Base-by-base conservation (phyloP, 2,797 vertebrate genomes). In the Acrossocheilus wenchowensis region DNA sequence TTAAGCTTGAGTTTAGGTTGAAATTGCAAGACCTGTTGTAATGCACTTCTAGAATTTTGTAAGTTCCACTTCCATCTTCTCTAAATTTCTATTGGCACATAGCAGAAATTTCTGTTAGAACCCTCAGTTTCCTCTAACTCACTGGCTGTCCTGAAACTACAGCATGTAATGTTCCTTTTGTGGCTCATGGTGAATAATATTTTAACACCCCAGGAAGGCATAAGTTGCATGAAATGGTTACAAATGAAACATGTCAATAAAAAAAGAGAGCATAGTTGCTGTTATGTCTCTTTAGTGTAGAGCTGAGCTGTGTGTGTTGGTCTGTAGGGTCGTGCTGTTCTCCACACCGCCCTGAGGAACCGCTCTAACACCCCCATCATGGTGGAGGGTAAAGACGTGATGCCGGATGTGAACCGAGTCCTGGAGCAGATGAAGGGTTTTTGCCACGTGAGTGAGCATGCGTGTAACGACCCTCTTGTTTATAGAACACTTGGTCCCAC, bases 371-470 rank as follows among this genome's bases (percentile, higher is more conserved):
- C 91, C 6, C 96, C 98, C n/a, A 95, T 98, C 81, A n/a, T 93
- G 82, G 96, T 99, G 1, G 96, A 96, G 0, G 97, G 97, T 62
- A 97, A 97, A 88, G 97, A 99, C 78, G 97, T 99, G 78, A 97
- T 98, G 95, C 97, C 97, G 2, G 98, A 98, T 1, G 96, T 99
- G 77, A 99, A 98, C 93, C 95, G 92, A 81, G 97, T 99, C 79
- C 93, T 99, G 91, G 97, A 98, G 87, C 98, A 99, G 94, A 99
- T 99, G 97, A 99, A 99, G 89, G 92, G 90, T 30, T 99, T 99
- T 93, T 98, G 97, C 88, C 96, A 99, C 86, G 98, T 99, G 93
- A 92, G 95, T 81, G n/a, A 7, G 14, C n/a, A 6, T n/a, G 17
- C 12, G 0, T 82, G 26, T 23, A 30, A 64, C 14, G 21, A 62